phyloP scores from a whole-genome alignment of 2,113 vertebrate species.

The Clarias macrocephalus region DNA sequence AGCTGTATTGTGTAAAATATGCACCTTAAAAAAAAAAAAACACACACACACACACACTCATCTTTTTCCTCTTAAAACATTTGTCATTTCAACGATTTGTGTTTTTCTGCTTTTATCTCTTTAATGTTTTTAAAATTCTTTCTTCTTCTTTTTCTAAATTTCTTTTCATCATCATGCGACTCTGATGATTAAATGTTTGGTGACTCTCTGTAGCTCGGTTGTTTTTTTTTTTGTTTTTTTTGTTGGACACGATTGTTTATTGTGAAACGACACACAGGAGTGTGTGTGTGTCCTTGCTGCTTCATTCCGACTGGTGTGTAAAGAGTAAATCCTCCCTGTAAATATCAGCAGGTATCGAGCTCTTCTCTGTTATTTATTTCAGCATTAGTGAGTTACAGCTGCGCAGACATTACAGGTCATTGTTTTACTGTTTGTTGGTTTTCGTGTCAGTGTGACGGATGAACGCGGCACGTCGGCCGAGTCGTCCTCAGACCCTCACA shows the following conservation, averaged over 20 bases:
- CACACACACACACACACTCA: not conserved
- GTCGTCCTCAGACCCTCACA: not conserved
- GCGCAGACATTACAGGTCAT: not conserved
- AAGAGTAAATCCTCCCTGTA: not conserved
- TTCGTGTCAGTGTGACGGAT: not conserved
- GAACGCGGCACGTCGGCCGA: not conserved
- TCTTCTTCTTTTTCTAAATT: no score
- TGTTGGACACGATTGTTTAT: not conserved
- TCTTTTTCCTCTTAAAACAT: not conserved
- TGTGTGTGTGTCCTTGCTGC: not conserved
- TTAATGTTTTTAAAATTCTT: not conserved
- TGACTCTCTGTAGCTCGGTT: not conserved
- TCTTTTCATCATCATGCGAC: not conserved
- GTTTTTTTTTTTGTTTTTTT: not conserved
- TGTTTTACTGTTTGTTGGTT: not conserved
- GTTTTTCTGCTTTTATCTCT: not conserved
- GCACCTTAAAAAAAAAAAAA: conserved; percentile 15
- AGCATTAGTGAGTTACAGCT: not conserved
- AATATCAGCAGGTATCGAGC: not conserved
- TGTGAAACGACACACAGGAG: not conserved
- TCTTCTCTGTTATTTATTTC: not conserved
- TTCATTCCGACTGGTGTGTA: not conserved
- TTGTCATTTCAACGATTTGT: not conserved
- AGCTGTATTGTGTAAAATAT: not conserved
- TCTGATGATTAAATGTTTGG: not conserved